Evolutionary conservation across 2,113 vertebrate genomes (phyloP).

Genomic region (Cottus gobio): DNA sequence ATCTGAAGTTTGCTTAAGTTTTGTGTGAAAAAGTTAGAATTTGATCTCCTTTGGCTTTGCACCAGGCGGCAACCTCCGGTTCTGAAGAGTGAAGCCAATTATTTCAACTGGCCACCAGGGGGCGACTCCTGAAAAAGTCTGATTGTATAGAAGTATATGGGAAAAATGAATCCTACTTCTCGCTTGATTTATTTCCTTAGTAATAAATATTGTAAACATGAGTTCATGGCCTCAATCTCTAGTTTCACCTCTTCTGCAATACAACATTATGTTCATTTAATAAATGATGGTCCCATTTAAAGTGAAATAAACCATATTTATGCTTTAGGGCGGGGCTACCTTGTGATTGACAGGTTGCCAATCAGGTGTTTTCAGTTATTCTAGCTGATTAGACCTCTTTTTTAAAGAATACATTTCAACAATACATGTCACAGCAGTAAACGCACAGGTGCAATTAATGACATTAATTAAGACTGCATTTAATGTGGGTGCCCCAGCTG

Average conservation of each 20-base stretch:
- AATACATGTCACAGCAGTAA: not conserved
- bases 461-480: not conserved
- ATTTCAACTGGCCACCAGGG: not conserved
- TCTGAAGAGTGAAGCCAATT: not conserved
- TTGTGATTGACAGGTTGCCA: not conserved
- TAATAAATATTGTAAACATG: not conserved
- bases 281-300: too few relatives aligned
- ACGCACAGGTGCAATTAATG: not conserved
- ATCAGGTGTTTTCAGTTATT: slow-evolving; percentile 1
- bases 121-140: not conserved
- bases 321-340: not conserved
- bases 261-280: too few relatives aligned
- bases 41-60: not conserved
- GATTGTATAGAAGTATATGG: not conserved
- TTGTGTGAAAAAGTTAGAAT: not conserved
- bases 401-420: not conserved
- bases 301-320: not conserved
- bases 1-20: not conserved
- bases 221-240: not conserved
- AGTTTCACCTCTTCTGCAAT: too few relatives aligned
- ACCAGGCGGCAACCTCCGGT: not conserved
- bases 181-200: not conserved
- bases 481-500: not conserved
- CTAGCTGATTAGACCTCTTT: slow-evolving; percentile 14
- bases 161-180: not conserved